Conservation (phyloP, 2,113 vertebrate genomes). For the Lagopus leucura region DNA sequence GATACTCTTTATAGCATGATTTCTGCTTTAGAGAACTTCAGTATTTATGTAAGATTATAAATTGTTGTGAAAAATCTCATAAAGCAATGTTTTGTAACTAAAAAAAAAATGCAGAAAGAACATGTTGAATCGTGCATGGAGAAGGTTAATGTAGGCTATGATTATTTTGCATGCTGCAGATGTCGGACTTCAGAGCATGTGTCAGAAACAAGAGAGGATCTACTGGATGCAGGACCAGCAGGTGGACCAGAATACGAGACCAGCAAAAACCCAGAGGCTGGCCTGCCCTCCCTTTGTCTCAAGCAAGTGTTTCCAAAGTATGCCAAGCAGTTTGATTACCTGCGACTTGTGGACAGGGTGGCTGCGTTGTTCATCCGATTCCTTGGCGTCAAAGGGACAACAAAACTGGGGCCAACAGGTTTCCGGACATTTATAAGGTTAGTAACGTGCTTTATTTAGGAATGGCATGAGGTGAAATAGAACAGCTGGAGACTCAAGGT, state of each 20-base stretch:
- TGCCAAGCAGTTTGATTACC: slow-evolving; percentile 89
- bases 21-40: neutral
- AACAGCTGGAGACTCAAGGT: neutral
- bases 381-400: slow-evolving; percentile 92
- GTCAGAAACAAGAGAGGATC: slow-evolving; percentile 45
- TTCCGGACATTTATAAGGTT: slow-evolving; percentile 96
- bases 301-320: slow-evolving; percentile 98
- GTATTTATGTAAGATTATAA: neutral
- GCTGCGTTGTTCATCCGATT: slow-evolving; percentile 91
- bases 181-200: slow-evolving; percentile 2
- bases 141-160: neutral
- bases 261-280: neutral
- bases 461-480: rapidly evolving
- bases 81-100: neutral
- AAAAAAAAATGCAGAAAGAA: neutral
- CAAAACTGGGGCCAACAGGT: slow-evolving; percentile 90
- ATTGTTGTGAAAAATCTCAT: neutral
- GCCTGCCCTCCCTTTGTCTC: slow-evolving; percentile 87
- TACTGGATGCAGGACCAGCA: neutral
- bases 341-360: slow-evolving; percentile 90
- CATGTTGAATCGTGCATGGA: neutral
- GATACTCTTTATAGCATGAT: neutral
- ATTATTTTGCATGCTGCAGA: slow-evolving; percentile 54
- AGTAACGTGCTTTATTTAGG: neutral
- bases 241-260: rapidly evolving